Base-by-base conservation (phyloP, 2,888 invertebrate genomes). In the Drosophila parthenogenetica region DNA sequence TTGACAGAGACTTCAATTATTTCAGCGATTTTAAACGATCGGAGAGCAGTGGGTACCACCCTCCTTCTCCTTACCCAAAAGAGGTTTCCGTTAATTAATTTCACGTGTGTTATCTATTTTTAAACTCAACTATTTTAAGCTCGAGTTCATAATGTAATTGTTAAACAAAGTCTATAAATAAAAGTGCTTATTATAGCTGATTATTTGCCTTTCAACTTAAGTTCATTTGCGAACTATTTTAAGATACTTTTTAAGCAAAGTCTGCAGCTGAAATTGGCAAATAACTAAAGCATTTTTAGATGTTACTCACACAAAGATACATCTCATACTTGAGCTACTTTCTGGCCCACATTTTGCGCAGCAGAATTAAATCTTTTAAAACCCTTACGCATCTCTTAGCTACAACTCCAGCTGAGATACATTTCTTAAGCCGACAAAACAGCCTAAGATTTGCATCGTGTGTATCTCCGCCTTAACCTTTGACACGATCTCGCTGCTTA, bases 121-220 rank as follows among this genome's bases (percentile, higher is more conserved):
- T 63, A 70, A 14, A 14, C 19, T 19, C 40, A 10, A 5, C 19
- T 57, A 62, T 53, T 58, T 67, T 58, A 29, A 16, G 46, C 13
- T n/a, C 43, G 32, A 32, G 37, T 46, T 53, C 14, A 49, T 43
- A 16, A 55, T 25, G 49, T 22, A 8, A 46, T 32, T 42, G 11
- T 43, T 43, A n/a, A 43, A 57, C 48, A 39, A 57, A 46, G 8
- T 8, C 17, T 32, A 19, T 3, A 32, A 54, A 54, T 43, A 43
- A 54, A 32, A 3, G 4, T 0, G 10, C 29, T n/a, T n/a, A 8
- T 13, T 54, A 29, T 32, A 35, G 4, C 35, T 29, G 13, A 13
- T 5, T 29, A 42, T n/a, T 17, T 8, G 29, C n/a, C 11, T 51
- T 2, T 39, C 8, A 8, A 1, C 3, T 3, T 1, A 29, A 11